These are phyloP conservation scores for Drosophila peninsularis DNA, from an alignment of 2,888 invertebrate species.

Conservation along the genomic window DNA sequence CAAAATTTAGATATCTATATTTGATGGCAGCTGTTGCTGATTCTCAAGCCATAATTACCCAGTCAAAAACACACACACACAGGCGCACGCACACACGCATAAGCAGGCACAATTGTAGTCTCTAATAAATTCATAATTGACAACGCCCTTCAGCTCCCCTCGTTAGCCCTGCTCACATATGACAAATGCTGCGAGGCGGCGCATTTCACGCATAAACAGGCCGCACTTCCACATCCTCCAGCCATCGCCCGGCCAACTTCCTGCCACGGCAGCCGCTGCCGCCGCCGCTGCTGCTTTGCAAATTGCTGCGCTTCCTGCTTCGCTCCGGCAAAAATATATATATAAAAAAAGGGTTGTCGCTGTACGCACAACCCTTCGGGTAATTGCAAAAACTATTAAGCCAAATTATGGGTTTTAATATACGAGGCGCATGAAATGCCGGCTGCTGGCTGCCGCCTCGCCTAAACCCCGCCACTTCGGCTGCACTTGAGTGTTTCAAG, in stretches of 20 bases:
- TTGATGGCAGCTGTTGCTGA: slow-evolving; percentile 35
- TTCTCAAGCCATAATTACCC: slow-evolving; percentile 47
- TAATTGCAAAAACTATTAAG: slow-evolving; percentile 82
- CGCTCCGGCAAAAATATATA: neutral
- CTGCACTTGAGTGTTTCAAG: slow-evolving; percentile 71
- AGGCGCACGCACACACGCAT: neutral
- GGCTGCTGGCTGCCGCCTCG: slow-evolving; percentile 38
- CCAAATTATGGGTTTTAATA: slow-evolving; percentile 83
- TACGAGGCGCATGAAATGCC: slow-evolving; percentile 69
- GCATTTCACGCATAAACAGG: slow-evolving; percentile 74
- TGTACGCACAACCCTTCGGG: slow-evolving; percentile 61
- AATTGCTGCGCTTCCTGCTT: slow-evolving; percentile 64
- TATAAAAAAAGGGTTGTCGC: slow-evolving; percentile 42
- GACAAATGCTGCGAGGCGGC: slow-evolving; percentile 61
- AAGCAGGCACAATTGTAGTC: slow-evolving; percentile 52
- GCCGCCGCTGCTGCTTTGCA: slow-evolving; percentile 33
- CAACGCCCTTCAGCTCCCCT: slow-evolving; percentile 23
- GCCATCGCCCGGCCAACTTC: slow-evolving; percentile 40
- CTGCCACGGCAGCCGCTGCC: slow-evolving; percentile 34
- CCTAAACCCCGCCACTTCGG: slow-evolving; percentile 10
- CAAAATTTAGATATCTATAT: slow-evolving; percentile 19
- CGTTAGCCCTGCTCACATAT: slow-evolving; percentile 20
- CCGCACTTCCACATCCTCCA: slow-evolving; percentile 59
- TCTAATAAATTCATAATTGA: slow-evolving; percentile 78
- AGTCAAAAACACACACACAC: slow-evolving; percentile 11